Evolutionary conservation across 2,797 vertebrate genomes (phyloP).

Genomic region (Passerculus sandwichensis): DNA sequence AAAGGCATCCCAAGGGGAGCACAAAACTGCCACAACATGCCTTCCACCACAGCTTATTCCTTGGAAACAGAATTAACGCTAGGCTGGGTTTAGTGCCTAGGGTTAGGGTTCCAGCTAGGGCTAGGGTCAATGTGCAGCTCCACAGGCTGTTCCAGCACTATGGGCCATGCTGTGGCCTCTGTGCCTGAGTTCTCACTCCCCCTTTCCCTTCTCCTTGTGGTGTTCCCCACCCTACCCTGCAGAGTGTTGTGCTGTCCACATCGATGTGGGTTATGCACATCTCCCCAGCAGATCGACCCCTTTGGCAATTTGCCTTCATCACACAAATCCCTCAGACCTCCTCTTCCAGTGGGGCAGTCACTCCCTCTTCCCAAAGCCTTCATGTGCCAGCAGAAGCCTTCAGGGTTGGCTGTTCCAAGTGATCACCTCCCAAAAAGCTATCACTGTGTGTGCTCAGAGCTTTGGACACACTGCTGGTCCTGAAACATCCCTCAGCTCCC

Average conservation of each 20-base stretch:
- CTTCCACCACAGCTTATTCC: no score
- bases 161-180: neutral
- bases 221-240: neutral
- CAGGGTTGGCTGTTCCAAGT: fast-evolving
- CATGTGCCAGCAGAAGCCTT: neutral
- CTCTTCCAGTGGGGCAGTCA: neutral
- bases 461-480: neutral
- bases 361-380: neutral
- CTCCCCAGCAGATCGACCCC: fast-evolving
- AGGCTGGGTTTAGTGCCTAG: no score
- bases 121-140: neutral
- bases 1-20: no score
- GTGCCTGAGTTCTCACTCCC: neutral
- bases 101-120: no score
- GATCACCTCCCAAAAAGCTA: neutral
- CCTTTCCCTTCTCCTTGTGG: neutral
- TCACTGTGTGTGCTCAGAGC: fast-evolving
- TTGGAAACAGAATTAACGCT: no score
- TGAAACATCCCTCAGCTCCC: neutral
- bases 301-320: neutral
- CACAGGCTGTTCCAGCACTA: neutral
- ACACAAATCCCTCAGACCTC: neutral
- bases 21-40: no score
- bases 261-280: fast-evolving
- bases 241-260: neutral